These are phyloP conservation scores for Tragelaphus buxtoni DNA, from an alignment of 2,113 vertebrate species.

Conservation along the genomic window DNA sequence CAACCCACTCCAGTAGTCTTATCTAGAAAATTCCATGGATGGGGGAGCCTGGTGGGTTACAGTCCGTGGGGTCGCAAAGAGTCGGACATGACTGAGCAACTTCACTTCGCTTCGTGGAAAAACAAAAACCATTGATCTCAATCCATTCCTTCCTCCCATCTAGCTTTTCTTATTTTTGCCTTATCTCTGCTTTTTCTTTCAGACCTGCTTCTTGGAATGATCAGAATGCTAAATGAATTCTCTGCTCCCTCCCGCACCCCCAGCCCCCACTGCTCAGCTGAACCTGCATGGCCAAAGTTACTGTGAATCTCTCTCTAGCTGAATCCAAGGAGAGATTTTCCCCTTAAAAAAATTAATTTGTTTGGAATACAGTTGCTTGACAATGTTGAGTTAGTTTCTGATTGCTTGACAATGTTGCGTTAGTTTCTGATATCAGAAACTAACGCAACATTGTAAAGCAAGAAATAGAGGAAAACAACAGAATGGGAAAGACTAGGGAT, in stretches of 20 bases:
- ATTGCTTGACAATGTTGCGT: neutral
- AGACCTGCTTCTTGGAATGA: neutral
- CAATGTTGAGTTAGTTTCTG: neutral
- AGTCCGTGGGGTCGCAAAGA: too few relatives aligned
- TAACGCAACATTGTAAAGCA: too few relatives aligned
- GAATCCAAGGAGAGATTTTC: neutral
- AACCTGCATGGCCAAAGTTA: neutral
- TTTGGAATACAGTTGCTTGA: neutral
- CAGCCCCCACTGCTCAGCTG: neutral
- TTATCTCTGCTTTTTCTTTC: neutral
- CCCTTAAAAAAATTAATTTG: neutral
- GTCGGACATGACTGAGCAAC: too few relatives aligned
- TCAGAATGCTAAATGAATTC: neutral
- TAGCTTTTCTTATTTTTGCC: neutral
- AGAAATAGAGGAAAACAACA: too few relatives aligned
- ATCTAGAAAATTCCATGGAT: too few relatives aligned
- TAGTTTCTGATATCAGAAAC: neutral
- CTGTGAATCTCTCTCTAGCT: neutral
- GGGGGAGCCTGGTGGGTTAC: too few relatives aligned
- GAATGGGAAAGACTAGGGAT: too few relatives aligned
- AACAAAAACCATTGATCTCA: neutral
- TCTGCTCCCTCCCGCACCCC: fast-evolving
- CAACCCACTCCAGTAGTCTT: too few relatives aligned
- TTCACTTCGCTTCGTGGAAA: neutral
- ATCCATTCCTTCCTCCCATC: neutral